Base-by-base conservation (phyloP, 2,113 vertebrate genomes). In the Megaceryle torquata region DNA sequence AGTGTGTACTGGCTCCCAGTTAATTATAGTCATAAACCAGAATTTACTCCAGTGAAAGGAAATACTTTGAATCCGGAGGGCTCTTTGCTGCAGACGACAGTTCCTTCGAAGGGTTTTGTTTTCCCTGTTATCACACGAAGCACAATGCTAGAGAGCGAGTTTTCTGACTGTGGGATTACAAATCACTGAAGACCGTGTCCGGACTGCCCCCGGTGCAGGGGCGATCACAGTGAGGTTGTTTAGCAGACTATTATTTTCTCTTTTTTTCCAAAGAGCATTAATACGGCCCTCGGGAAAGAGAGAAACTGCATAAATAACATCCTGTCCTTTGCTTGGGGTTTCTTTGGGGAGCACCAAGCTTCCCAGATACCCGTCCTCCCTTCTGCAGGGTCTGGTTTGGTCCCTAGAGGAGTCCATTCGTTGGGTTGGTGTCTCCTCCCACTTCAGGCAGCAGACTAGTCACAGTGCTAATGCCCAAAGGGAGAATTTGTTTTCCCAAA, bases 21-120 rank as follows among this genome's bases (percentile, higher is more conserved):
- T 97, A 95, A 96, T 96, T 95, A 96, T 82, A 95, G 93, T 80
- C 91, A 94, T 76, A 85, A 95, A 95, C 60, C 84, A 87, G 76
- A 69, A 92, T 95, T 97, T 91, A 82, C 89, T 95, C 87, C 9
- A 22, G 70, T 48, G 54, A 94, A 89, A 91, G 91, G 94, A 89
- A 95, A 91, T n/a, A 19, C 91, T 93, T 79, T 33, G 96, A 57
- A 89, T 33, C 89, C 10, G 9, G 70, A 89, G 94, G 87, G 86
- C 65, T 87, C 28, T 24, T 64, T 44, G 60, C 83, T 43, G 68
- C 86, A 86, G 46, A 41, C 2, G 1, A 59, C 5, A 10, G 46
- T 63, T 84, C 81, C 83, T 54, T 83, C 0, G 0, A 48, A n/a
- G 59, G 61, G 14, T 91, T 88, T 89, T 81, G 35, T 81, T 87